A percentile compares a stretch with the other conserved stretches of the same genome.
Evolutionary conservation across 2,888 invertebrate genomes (phyloP).

Genomic region (Drosophila hawaiiensis): DNA sequence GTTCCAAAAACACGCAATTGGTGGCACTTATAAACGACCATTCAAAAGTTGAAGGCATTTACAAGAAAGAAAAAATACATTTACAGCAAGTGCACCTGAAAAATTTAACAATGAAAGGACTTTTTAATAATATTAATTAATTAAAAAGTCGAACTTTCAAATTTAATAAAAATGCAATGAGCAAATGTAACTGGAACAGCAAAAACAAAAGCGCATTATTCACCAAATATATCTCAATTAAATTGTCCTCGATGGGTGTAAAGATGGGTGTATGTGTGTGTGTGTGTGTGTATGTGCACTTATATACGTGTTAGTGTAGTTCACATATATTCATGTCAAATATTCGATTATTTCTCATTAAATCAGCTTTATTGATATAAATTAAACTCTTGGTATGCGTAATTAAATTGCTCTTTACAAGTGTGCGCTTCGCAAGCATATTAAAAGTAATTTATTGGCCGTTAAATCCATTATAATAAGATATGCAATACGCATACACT

Average conservation of each 20-base stretch:
- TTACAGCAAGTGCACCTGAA: not conserved
- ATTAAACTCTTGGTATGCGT: conserved; percentile 57
- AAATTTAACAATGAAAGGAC: no score
- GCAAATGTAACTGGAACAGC: conserved; percentile 12
- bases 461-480: conserved; percentile 46
- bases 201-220: conserved; percentile 20
- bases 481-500: not conserved
- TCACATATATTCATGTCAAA: conserved; percentile 44
- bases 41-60: not conserved
- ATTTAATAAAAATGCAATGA: conserved; percentile 23
- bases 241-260: conserved; percentile 50
- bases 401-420: conserved; percentile 66
- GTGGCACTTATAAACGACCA: not conserved
- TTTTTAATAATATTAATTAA: not conserved
- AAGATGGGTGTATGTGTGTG: not conserved
- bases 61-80: not conserved
- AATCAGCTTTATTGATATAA: conserved; percentile 69
- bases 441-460: conserved; percentile 52
- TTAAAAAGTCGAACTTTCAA: not conserved
- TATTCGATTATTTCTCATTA: conserved; percentile 75
- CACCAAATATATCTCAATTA: conserved; percentile 58
- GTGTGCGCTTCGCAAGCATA: conserved; percentile 29
- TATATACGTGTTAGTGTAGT: not conserved
- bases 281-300: conserved; percentile 2
- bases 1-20: not conserved